Evolutionary conservation across 1,140 invertebrate genomes (phyloP), one percentile per base, ranked within the genome.

Genomic region (Neodiprion virginianus): DNA sequence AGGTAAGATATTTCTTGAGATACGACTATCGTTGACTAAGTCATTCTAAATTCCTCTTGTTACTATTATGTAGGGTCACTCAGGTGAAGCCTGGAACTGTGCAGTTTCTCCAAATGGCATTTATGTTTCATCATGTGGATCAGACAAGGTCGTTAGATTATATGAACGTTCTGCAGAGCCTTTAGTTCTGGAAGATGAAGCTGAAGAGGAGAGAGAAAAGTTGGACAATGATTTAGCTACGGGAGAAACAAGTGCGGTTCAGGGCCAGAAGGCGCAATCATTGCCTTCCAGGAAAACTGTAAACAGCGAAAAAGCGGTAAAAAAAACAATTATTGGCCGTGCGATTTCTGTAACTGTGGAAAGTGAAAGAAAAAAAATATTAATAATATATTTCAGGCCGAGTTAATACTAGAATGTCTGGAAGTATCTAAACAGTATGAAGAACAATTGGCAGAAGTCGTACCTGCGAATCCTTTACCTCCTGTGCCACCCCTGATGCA

Each of bases 261-360:
- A 93, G 21, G 91, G 93, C 53, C 87, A 94, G 50, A 92, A 93
- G 12, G 93, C 95, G 77, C 89, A 96, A 40, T 93, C 92, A 61
- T 89, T 98, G 79, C 94, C 98, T 4, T 94, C 96, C 0, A 95
- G 94, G 78, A 98, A 97, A 89, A 98, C 97, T 0, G 91, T 96
- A 14, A 95, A 96, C 69, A 96, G 96, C 77, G 95, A 99, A 86
- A 96, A 94, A 91, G 95, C 93, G 72, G 95, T 96, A 90, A 92
- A 91, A 91, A 12, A 66, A 8, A 67, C 49, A 77, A 69, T 66
- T 69, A 66, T 72, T 71, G 1, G 75, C 72, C 74, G 74, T 73
- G 75, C 72, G 66, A 10, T 65, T 61, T 71, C 72, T 69, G 12
- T 71, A 50, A 40, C 28, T 40, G 28, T 40, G 28, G 28, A 40